Percentiles rank a stretch among this genome's conserved stretches.
Conservation (phyloP, 2,797 vertebrate species). For the Kryptolebias ocellatus region DNA sequence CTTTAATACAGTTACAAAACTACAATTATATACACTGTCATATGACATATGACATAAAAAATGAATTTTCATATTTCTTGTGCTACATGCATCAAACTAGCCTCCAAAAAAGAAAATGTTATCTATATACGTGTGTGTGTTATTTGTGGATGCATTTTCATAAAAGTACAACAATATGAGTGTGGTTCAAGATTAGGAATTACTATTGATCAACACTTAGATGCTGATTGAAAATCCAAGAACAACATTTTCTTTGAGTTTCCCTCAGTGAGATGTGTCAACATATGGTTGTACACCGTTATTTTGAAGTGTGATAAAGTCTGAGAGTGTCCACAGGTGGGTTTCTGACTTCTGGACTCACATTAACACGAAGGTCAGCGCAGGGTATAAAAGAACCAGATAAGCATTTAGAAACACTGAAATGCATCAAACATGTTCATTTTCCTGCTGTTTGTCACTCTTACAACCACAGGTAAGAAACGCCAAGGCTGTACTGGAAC, state of each 20-base stretch:
- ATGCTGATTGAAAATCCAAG: background rate
- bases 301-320: slow-evolving; percentile 29
- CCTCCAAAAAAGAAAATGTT: background rate
- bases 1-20: background rate
- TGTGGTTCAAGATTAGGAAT: background rate
- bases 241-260: background rate
- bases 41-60: background rate
- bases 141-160: too few species aligned
- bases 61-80: background rate
- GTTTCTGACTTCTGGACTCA: background rate
- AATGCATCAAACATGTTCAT: slow-evolving; percentile 7
- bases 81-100: background rate
- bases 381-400: slow-evolving; percentile 13
- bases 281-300: slow-evolving; percentile 1
- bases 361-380: slow-evolving; percentile 26
- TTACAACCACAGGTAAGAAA: too few species aligned
- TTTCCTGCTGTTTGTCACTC: too few species aligned
- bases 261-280: background rate
- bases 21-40: background rate
- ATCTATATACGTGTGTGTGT: too few species aligned
- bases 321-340: slow-evolving; percentile 43
- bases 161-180: background rate
- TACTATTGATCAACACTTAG: background rate
- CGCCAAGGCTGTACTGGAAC: too few species aligned
- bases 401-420: slow-evolving; percentile 5